Conservation (phyloP, 2,888 invertebrate genomes). For the Hyposoter didymator region DNA sequence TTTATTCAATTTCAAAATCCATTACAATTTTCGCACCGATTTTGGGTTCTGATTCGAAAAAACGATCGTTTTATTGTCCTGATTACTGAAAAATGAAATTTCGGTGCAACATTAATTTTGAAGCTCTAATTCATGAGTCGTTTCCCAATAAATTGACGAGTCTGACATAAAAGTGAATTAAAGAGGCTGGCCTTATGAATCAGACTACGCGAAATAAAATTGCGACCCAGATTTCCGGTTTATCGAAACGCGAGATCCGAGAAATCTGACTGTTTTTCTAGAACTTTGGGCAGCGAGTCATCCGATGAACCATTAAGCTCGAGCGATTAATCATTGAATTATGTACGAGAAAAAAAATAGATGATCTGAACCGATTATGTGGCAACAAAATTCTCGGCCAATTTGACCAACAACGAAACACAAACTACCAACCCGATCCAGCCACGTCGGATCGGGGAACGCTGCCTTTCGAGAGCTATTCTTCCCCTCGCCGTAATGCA, state of each 20-base stretch:
- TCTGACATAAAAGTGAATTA: background rate
- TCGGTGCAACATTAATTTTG: background rate
- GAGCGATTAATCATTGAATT: background rate
- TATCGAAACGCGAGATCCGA: background rate
- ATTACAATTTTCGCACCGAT: background rate
- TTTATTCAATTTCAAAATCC: background rate
- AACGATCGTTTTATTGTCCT: too few species aligned
- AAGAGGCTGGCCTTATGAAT: background rate
- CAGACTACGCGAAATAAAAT: background rate
- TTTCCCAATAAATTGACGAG: background rate
- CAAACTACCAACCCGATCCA: background rate
- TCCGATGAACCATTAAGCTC: background rate
- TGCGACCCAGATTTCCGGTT: background rate
- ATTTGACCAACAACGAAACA: background rate
- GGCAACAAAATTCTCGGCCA: background rate
- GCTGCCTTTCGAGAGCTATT: slow-evolving; percentile 7
- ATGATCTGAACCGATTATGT: background rate
- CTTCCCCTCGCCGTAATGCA: slow-evolving; percentile 36
- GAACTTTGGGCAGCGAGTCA: background rate
- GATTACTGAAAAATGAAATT: too few species aligned
- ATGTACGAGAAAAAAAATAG: background rate
- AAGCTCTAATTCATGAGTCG: background rate
- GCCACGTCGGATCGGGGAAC: background rate
- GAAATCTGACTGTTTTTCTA: slow-evolving; percentile 2
- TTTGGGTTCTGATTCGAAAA: too few species aligned